Evolutionary conservation across 1,140 invertebrate genomes (phyloP).

Genomic region (Drosophila erecta): DNA sequence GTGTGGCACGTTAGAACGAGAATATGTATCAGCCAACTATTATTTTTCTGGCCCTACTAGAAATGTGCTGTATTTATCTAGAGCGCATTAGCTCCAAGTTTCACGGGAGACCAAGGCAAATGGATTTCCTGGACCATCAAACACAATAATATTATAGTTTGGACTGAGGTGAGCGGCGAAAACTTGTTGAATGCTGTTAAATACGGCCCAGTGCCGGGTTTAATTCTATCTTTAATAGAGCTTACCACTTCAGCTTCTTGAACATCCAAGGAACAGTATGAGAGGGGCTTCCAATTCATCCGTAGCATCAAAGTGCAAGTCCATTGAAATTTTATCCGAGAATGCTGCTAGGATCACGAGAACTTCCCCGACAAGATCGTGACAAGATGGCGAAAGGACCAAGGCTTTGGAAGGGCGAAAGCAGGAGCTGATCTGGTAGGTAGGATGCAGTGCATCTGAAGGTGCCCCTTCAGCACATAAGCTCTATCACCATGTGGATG

Average conservation of each 20-base stretch:
- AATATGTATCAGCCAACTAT: too few relatives aligned
- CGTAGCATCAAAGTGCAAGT: constrained; percentile 9
- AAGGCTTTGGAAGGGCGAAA: constrained; percentile 13
- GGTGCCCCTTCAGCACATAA: too few relatives aligned
- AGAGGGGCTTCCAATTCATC: too few relatives aligned
- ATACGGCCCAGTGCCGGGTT: background rate
- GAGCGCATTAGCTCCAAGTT: background rate
- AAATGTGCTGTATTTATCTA: background rate
- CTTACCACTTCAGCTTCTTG: background rate
- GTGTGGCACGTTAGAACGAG: too few relatives aligned
- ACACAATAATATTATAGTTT: background rate
- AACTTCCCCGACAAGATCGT: constrained; percentile 7
- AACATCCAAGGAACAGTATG: background rate
- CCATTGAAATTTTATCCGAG: constrained; percentile 16
- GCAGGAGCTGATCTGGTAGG: background rate
- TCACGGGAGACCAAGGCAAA: background rate
- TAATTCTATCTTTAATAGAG: background rate
- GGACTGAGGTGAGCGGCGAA: background rate
- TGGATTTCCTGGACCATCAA: background rate
- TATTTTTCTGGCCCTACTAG: too few relatives aligned
- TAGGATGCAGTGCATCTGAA: background rate
- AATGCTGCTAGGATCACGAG: constrained; percentile 29
- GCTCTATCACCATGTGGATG: too few relatives aligned
- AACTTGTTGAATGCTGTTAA: background rate
- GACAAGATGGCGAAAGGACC: constrained; percentile 10